Percentiles rank a stretch among this genome's conserved stretches.
These are phyloP conservation scores for Gallinago nigripennis DNA, from an alignment of 2,797 vertebrate species.

Conservation along the genomic window DNA sequence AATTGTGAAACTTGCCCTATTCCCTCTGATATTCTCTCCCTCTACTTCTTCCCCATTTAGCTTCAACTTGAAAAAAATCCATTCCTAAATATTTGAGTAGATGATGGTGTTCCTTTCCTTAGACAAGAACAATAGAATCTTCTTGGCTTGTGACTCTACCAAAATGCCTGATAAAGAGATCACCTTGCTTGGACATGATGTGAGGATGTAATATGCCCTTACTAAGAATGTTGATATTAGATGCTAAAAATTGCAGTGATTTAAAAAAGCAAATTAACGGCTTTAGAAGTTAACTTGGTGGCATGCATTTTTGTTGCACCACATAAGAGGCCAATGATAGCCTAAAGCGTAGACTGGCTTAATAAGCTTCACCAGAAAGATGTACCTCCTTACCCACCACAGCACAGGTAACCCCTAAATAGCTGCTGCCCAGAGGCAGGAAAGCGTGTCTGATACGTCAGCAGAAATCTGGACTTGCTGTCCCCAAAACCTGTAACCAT, in stretches of 20 bases:
- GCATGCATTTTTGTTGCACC: neutral
- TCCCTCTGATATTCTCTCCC: neutral
- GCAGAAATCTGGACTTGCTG: neutral
- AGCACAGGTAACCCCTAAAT: neutral
- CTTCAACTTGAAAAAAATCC: neutral
- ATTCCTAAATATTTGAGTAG: conserved; percentile 31
- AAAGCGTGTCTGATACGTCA: neutral
- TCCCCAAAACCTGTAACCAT: neutral
- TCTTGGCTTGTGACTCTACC: neutral
- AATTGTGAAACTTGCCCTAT: neutral
- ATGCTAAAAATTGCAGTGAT: neutral
- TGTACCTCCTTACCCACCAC: neutral
- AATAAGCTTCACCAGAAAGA: neutral
- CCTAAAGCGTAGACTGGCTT: neutral
- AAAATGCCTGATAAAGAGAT: neutral
- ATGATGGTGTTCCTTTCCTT: neutral
- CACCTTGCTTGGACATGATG: neutral
- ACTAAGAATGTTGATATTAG: neutral
- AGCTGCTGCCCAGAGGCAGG: neutral
- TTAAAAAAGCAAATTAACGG: neutral
- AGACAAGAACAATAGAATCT: neutral
- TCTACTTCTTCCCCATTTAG: neutral
- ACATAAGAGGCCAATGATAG: neutral
- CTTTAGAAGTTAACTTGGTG: neutral
- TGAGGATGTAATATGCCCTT: neutral